Evolutionary conservation across 2,797 vertebrate genomes (phyloP).

Genomic region (Podarcis siculus): DNA sequence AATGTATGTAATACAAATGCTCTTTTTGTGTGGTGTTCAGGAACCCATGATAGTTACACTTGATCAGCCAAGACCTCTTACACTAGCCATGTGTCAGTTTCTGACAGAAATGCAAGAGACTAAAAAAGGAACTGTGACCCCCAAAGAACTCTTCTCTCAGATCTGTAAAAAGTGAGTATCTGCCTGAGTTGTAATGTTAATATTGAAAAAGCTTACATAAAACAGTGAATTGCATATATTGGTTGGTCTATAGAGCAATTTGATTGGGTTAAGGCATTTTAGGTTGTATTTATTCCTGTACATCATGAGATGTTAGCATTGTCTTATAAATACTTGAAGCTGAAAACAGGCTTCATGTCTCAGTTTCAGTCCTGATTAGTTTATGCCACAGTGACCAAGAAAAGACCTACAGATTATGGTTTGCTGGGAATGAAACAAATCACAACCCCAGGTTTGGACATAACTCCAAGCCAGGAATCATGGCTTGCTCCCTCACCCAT

Average conservation of each 20-base stretch:
- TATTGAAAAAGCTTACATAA: neutral
- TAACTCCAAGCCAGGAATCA: neutral
- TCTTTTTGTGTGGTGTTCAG: slow-evolving; percentile 75
- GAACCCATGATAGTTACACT: slow-evolving; percentile 84
- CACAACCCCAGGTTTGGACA: neutral
- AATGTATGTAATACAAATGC: neutral
- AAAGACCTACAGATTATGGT: neutral
- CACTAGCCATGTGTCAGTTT: slow-evolving; percentile 90
- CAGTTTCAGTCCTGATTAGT: neutral
- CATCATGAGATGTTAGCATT: neutral
- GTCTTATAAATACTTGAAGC: neutral
- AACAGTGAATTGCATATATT: neutral
- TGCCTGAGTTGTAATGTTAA: neutral
- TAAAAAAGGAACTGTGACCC: slow-evolving; percentile 88
- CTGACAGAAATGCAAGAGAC: slow-evolving; percentile 92
- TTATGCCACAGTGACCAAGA: neutral
- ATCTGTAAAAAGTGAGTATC: slow-evolving; percentile 96
- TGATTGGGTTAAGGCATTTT: neutral
- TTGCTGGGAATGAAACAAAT: neutral
- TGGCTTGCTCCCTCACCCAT: too few relatives aligned
- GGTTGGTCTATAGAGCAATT: neutral
- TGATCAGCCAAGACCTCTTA: slow-evolving; percentile 89
- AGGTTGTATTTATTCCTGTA: neutral
- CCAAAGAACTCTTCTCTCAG: slow-evolving; percentile 93
- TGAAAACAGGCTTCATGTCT: neutral